These are phyloP conservation scores for Cisticola juncidis DNA, from an alignment of 2,113 vertebrate genomes.

Conservation along the genomic window DNA sequence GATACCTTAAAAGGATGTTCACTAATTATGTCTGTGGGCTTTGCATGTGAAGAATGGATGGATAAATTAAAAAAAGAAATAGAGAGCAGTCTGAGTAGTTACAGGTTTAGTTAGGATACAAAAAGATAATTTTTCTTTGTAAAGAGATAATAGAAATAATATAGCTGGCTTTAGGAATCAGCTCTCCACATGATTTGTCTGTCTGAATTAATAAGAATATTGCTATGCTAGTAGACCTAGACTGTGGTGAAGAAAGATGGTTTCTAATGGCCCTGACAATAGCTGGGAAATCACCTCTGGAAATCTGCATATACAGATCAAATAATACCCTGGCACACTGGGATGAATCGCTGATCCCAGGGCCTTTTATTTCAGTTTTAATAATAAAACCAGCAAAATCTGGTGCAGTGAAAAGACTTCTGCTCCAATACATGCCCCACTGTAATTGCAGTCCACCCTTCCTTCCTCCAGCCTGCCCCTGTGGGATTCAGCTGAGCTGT, in stretches of 20 bases:
- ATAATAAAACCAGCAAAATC: background rate
- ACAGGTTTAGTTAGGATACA: background rate
- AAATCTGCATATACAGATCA: background rate
- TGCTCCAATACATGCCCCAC: rapidly evolving
- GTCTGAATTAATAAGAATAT: background rate
- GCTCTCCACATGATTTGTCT: background rate
- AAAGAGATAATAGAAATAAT: background rate
- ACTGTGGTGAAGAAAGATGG: background rate
- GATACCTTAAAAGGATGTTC: background rate
- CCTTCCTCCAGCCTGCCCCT: background rate
- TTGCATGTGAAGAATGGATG: background rate
- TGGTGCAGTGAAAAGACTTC: background rate
- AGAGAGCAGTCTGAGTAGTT: background rate
- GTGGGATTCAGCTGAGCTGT: background rate
- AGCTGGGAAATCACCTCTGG: background rate
- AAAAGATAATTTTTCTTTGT: background rate
- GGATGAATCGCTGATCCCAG: background rate
- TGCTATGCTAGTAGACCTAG: background rate
- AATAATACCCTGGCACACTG: background rate
- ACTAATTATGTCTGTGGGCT: background rate
- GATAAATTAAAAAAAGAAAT: background rate
- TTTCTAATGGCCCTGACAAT: background rate
- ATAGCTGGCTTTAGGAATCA: background rate
- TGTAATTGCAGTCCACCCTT: background rate
- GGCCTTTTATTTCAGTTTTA: background rate